Evolutionary conservation across 2,888 invertebrate species (phyloP).

Genomic region (Nomada flava): DNA sequence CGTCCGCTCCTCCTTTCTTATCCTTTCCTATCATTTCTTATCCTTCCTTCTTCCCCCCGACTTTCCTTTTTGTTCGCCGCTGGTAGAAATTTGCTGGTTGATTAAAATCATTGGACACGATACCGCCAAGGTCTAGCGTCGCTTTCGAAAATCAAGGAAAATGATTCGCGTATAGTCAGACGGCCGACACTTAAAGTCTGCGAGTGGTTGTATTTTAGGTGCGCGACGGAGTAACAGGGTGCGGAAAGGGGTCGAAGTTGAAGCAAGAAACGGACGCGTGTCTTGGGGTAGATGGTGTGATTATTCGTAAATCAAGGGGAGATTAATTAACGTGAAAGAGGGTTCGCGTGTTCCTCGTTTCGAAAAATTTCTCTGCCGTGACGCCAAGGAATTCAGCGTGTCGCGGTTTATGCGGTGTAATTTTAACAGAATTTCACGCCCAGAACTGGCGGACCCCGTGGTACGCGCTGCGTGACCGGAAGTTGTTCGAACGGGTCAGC

Average conservation of each 20-base stretch:
- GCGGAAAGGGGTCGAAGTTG: background rate
- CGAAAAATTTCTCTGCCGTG: slow-evolving; percentile 13
- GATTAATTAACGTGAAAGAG: slow-evolving; percentile 40
- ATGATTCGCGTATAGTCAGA: background rate
- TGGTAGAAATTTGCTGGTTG: background rate
- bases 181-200: no score
- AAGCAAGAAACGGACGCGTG: slow-evolving; percentile 11
- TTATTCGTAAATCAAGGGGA: slow-evolving; percentile 30
- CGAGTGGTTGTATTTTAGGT: background rate
- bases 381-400: slow-evolving; percentile 20
- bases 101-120: background rate
- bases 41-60: background rate
- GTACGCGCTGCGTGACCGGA: background rate
- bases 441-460: background rate
- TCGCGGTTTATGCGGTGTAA: slow-evolving; percentile 14
- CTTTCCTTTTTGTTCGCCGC: background rate
- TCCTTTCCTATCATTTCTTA: background rate
- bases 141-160: background rate
- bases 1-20: background rate
- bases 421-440: slow-evolving; percentile 28
- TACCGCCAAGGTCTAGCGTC: background rate
- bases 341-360: slow-evolving; percentile 33
- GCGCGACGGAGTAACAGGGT: slow-evolving; percentile 8
- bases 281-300: slow-evolving; percentile 8
- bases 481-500: slow-evolving; percentile 1